Evolutionary conservation across 2,113 vertebrate genomes (phyloP), one percentile per base, ranked within the genome.

Genomic region (Pygathrix nemaeus): DNA sequence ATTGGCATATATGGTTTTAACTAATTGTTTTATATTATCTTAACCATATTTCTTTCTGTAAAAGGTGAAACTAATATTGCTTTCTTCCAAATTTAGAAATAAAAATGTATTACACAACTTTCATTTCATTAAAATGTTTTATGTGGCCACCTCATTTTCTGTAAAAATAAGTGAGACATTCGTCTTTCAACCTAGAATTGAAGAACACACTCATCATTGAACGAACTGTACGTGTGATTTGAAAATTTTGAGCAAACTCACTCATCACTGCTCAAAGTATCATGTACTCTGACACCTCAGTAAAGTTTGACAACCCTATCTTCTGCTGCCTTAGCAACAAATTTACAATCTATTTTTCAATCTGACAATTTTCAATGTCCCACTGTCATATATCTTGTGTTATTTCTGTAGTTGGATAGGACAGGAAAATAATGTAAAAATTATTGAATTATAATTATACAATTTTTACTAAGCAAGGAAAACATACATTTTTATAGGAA

Each of bases 281-380:
- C 76, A 90, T 2, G 17, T 86, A 25, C 68, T 97, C n/a, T 97
- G 70, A 93, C 59, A 88, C 1, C 32, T 92, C 55, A 64, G 66
- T 79, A 32, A 96, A 95, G 12, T 70, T 25, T 93, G 50, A 94
- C 57, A 88, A 95, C 14, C 27, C 1, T 85, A 73, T 78, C 59
- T 94, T 92, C 70, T 94, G n/a, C 43, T 93, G 78, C 48, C 30
- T 94, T 96, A 96, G 45, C 40, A 94, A 79, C 75, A 76, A 85
- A 91, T 0, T 91, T 95, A 87, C 16, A 97, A 86, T 76, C 18
- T 43, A 75, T 91, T 84, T 48, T 93, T 90, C 35, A 97, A 66
- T 76, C 21, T 96, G 92, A 97, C 45, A 93, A 30, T 57, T 83
- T 16, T 61, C 32, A 95, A 43, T 84, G 43, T 59, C 61, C n/a